Percentiles rank a stretch among this genome's conserved stretches.
phyloP scores from a whole-genome alignment of 2,113 vertebrate species.

The Aplodontia rufa region DNA sequence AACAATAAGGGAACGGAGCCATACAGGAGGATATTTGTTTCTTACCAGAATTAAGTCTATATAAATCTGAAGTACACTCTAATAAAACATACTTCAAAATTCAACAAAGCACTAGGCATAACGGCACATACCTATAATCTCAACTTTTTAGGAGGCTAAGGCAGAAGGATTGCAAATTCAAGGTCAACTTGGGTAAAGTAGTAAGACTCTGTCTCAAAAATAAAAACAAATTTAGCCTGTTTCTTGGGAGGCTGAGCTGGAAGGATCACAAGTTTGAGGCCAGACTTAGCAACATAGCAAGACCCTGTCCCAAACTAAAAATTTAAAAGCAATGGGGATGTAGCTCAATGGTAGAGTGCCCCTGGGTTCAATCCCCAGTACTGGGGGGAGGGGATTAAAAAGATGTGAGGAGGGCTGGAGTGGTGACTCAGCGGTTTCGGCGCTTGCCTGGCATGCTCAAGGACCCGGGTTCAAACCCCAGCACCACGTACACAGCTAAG shows the following conservation, averaged over 20 bases:
- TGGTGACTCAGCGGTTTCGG: no score
- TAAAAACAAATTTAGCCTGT: not conserved
- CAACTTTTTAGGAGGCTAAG: not conserved
- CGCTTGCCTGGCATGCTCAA: no score
- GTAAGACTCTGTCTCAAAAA: not conserved
- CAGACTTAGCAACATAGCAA: not conserved
- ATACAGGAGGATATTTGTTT: not conserved
- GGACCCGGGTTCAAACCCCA: no score
- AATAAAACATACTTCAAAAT: constrained; percentile 17
- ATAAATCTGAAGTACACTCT: constrained; percentile 24
- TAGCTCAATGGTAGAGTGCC: not conserved
- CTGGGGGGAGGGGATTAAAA: no score
- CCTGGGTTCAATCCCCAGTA: not conserved
- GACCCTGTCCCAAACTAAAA: not conserved
- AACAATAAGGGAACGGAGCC: not conserved
- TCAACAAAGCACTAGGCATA: not conserved
- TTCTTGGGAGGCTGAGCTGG: not conserved
- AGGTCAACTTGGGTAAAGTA: not conserved
- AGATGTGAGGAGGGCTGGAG: no score
- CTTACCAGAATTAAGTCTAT: not conserved
- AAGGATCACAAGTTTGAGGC: not conserved
- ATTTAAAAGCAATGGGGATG: not conserved
- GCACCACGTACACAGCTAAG: no score
- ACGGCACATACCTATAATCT: not conserved
- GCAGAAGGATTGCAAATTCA: not conserved